Percentiles rank a stretch among this genome's conserved stretches.
These are phyloP conservation scores for Montifringilla adamsi DNA, from an alignment of 2,113 vertebrate species.

Conservation along the genomic window DNA sequence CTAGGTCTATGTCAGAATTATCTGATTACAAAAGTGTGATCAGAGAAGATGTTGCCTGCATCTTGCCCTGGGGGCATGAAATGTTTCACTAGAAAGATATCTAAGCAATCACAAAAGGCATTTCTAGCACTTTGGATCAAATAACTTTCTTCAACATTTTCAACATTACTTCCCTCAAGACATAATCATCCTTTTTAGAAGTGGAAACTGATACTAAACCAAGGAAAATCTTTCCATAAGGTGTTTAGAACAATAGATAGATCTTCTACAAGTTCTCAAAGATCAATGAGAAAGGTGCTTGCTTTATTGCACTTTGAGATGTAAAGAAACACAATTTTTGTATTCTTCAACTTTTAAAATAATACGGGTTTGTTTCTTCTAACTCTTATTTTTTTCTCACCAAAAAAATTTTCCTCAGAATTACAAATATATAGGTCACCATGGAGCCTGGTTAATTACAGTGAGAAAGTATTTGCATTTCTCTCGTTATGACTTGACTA, in stretches of 20 bases:
- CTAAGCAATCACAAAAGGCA: background rate
- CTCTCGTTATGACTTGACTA: background rate
- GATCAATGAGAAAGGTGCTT: background rate
- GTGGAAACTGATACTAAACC: background rate
- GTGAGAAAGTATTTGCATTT: background rate
- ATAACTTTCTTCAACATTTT: background rate
- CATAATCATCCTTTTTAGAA: background rate
- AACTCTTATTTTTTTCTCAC: background rate
- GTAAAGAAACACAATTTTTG: background rate
- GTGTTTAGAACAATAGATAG: background rate
- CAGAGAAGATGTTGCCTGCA: background rate
- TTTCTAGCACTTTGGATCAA: background rate
- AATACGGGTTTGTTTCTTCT: background rate
- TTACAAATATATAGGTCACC: background rate
- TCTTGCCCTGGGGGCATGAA: background rate
- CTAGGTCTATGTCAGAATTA: background rate
- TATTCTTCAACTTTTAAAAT: background rate
- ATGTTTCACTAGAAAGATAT: background rate
- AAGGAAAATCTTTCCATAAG: background rate
- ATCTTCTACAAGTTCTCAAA: background rate
- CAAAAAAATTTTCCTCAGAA: background rate
- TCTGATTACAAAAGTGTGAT: background rate
- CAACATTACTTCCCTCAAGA: background rate
- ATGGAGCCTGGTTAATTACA: background rate
- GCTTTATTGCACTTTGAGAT: background rate